Base-by-base conservation (phyloP, 2,797 vertebrate species). In the Pseudotriccus pelzelni region DNA sequence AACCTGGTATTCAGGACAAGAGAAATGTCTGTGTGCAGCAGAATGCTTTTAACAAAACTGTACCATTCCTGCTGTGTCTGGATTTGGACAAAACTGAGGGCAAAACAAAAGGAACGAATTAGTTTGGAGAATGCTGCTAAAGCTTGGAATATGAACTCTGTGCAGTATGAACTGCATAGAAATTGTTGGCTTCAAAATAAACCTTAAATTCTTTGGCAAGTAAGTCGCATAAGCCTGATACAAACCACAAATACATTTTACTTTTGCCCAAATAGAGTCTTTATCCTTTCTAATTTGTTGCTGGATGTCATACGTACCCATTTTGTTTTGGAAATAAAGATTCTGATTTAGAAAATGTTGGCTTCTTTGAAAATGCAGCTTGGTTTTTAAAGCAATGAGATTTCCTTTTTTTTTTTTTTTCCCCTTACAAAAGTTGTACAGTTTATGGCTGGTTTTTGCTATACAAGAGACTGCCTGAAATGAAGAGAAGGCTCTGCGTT, bases 171-270 rank as follows among this genome's bases (percentile, higher is more conserved):
- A 69, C 47, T 76, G 69, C 59, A 32, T 62, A 86, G 69, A 81
- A 91, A 89, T 75, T 86, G 25, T 81, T 96, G 90, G 94, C 96
- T 90, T 81, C 47, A 53, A 84, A 89, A 75, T 93, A 84, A 84
- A 78, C 87, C 91, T 93, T 93, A 86, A 93, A 91, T 96, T 96
- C 87, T 91, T 95, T 94, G 95, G 87, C 89, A 95, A 88, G 66
- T 86, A 73, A 92, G 63, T 53, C 67, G 23, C 27, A 12, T 86
- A 87, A 91, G 63, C 62, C 52, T 89, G 76, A 90, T 82, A 59
- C 41, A 94, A 96, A 94, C 94, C 95, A 91, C 94, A 93, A 93
- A 91, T 90, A 64, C 59, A 70, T 90, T 94, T 95, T 89, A 46
- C 55, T 93, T 86, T 81, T 96, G 56, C 92, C 87, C 85, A 91